These are phyloP conservation scores for Magallana nippona DNA, from an alignment of 2,888 invertebrate species.

Conservation along the genomic window DNA sequence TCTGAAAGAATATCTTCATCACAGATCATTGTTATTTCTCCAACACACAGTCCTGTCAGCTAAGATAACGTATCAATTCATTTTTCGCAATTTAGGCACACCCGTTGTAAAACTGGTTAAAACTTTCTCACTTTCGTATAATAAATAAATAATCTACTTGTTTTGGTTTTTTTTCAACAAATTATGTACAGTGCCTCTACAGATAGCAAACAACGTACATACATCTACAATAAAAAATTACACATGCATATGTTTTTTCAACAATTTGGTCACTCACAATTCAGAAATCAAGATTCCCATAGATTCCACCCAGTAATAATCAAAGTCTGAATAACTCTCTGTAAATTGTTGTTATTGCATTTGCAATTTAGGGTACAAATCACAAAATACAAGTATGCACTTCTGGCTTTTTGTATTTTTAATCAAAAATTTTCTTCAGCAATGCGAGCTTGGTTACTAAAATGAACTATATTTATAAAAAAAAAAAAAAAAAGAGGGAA, in stretches of 20 bases:
- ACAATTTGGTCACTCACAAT: neutral
- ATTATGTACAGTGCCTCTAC: constrained; percentile 32
- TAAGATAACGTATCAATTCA: neutral
- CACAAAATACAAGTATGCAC: neutral
- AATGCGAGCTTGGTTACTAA: neutral
- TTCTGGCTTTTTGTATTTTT: neutral
- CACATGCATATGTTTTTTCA: constrained; percentile 17
- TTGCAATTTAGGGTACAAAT: neutral
- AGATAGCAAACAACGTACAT: constrained; percentile 22
- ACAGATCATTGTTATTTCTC: constrained; percentile 27
- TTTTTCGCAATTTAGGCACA: constrained; percentile 16
- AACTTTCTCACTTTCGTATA: constrained; percentile 18
- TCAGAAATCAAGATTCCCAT: neutral
- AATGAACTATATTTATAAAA: neutral
- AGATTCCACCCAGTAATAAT: neutral
- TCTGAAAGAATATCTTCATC: constrained; percentile 29
- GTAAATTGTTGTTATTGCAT: neutral
- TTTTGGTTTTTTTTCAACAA: neutral
- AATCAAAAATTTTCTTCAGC: neutral
- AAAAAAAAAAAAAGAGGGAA: neutral
- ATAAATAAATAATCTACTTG: constrained; percentile 21
- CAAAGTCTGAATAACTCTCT: no score
- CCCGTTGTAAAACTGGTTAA: constrained; percentile 23
- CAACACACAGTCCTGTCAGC: neutral
- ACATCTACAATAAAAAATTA: constrained; percentile 24